A percentile compares a stretch with the other conserved stretches of the same genome.
Evolutionary conservation across 2,888 invertebrate genomes (phyloP).

Genomic region (Ormyrus labotus): DNA sequence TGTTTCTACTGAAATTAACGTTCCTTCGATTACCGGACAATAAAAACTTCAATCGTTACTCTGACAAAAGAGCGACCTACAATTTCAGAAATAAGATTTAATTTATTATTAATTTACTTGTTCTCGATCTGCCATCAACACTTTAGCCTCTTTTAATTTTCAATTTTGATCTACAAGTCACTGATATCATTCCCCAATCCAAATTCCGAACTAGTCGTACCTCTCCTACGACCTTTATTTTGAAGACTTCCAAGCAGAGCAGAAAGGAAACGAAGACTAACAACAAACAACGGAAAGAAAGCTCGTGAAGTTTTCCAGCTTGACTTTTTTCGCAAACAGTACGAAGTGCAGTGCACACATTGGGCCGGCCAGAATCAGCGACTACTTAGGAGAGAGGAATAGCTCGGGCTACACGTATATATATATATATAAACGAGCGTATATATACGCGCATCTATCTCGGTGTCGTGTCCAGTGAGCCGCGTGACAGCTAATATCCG

Average conservation of each 20-base stretch:
- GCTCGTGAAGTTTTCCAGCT: conserved; percentile 25
- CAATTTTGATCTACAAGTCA: no score
- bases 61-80: no score
- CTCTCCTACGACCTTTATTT: not conserved
- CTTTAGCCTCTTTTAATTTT: no score
- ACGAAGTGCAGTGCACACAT: not conserved
- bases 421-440: not conserved
- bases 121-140: no score
- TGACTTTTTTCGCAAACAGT: not conserved
- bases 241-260: conserved; percentile 1
- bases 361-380: not conserved
- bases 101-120: no score
- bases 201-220: no score
- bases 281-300: conserved; percentile 6
- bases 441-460: conserved; percentile 27
- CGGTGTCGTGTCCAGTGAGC: conserved; percentile 73
- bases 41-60: no score
- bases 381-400: conserved; percentile 15
- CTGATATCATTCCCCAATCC: no score
- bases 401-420: conserved; percentile 1
- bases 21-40: no score
- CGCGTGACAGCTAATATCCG: conserved; percentile 76
- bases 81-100: no score
- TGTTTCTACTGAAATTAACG: no score
- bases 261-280: not conserved